These are phyloP conservation scores for Tiliacea aurago DNA, from an alignment of 2,888 invertebrate species.

Conservation along the genomic window DNA sequence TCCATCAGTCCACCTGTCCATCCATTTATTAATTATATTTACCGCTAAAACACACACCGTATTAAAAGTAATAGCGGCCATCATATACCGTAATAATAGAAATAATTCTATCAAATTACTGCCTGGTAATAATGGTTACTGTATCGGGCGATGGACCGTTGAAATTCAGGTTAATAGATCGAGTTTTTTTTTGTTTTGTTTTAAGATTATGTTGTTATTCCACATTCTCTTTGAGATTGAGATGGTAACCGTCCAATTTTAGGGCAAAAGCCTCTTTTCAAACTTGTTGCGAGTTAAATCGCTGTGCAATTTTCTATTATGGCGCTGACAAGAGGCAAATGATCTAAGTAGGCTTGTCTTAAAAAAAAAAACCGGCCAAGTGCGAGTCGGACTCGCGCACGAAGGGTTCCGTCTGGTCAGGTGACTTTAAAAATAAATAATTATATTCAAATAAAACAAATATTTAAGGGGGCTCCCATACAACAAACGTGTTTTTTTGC, in stretches of 20 bases:
- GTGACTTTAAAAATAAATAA: too few relatives aligned
- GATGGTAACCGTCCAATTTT: background rate
- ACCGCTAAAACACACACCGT: slow-evolving; percentile 54
- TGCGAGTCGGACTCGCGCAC: too few relatives aligned
- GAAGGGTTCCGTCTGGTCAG: too few relatives aligned
- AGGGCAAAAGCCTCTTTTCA: background rate
- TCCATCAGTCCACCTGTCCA: slow-evolving; percentile 29
- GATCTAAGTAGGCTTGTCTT: too few relatives aligned
- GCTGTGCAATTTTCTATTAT: background rate
- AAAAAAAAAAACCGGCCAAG: too few relatives aligned
- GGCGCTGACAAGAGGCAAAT: too few relatives aligned
- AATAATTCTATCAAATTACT: slow-evolving; percentile 43
- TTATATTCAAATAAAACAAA: too few relatives aligned
- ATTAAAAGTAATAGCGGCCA: slow-evolving; percentile 43
- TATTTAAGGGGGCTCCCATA: too few relatives aligned
- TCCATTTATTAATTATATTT: slow-evolving; percentile 38
- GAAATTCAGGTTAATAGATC: slow-evolving; percentile 38
- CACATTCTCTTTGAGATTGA: slow-evolving; percentile 18
- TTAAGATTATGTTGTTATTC: slow-evolving; percentile 12
- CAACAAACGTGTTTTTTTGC: too few relatives aligned
- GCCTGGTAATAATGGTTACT: slow-evolving; percentile 16
- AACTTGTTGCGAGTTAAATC: background rate
- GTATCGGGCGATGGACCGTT: slow-evolving; percentile 37
- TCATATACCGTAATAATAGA: slow-evolving; percentile 56
- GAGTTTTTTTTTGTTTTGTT: slow-evolving; percentile 22